Base-by-base conservation (phyloP, 2,113 vertebrate species). In the Phycodurus eques region DNA sequence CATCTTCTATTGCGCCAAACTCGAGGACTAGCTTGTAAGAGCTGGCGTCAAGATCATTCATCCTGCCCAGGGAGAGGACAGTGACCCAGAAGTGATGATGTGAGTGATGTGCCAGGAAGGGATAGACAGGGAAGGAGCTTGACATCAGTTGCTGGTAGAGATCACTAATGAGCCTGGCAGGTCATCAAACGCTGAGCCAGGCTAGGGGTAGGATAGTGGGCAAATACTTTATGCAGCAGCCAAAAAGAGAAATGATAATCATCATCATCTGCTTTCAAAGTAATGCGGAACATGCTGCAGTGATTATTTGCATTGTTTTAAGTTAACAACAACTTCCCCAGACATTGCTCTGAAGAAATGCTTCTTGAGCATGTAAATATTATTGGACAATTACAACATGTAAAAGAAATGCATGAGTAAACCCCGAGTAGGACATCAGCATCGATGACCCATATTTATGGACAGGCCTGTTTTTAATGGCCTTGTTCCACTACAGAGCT, bases 401-500 rank as follows among this genome's bases (percentile, higher is more conserved):
- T 67, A 67, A 59, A 46, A 68, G n/a, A n/a, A 31, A 71, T 2
- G 2, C 53, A 62, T 6, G 31, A 65, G 42, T 70, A 70, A 72
- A 2, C 11, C 9, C 22, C 13, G 8, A 63, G 31, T n/a, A 49
- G 76, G 44, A 79, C 76, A 46, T 66, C 14, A 81, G 77, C 39
- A 72, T 59, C 69, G 71, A 72, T 73, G 78, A 80, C 83, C 75
- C 74, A 39, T 59, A 83, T 82, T 51, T 20, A 68, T 67, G 49
- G 51, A 15, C 63, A 17, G 22, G 61, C 39, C 44, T 11, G 51
- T 74, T 78, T 88, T 77, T 53, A 83, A 81, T 79, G 81, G 71
- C 70, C 73, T 74, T 71, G 57, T 88, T 87, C 73, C 53, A 35
- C 60, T 63, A 51, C 60, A 84, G 83, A 86, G 71, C 82, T 73